Percentiles rank a stretch among this genome's conserved stretches.
Conservation (phyloP, 2,113 vertebrate species). For the Peromyscus californicus region DNA sequence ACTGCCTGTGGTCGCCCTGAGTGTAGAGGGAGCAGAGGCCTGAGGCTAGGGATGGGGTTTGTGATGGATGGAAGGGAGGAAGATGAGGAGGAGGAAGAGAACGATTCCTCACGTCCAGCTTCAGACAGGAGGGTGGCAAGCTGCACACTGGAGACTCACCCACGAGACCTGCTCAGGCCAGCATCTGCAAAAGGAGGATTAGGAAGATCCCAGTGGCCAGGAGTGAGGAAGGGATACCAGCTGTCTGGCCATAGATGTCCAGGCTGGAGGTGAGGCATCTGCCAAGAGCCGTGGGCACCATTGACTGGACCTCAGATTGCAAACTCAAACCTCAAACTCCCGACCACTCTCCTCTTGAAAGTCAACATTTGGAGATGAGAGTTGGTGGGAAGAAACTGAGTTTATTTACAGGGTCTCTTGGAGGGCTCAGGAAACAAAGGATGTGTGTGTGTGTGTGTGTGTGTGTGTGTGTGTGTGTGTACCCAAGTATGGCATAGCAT, state of each 20-base stretch:
- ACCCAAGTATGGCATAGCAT: background rate
- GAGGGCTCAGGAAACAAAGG: background rate
- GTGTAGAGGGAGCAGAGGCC: too few species aligned
- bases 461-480: background rate
- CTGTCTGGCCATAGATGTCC: background rate
- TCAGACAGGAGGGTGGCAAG: background rate
- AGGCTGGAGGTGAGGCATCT: background rate
- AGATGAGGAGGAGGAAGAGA: background rate
- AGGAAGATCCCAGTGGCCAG: background rate
- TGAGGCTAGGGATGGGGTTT: background rate
- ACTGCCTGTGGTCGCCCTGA: too few species aligned
- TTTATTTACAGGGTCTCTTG: background rate
- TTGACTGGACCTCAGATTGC: background rate
- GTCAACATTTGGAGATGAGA: background rate
- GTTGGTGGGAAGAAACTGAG: background rate
- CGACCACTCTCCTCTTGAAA: background rate
- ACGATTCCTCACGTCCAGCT: background rate
- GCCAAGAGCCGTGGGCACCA: background rate
- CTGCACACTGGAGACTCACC: background rate
- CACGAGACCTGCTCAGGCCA: background rate
- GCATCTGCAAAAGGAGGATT: background rate
- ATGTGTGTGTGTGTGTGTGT: background rate
- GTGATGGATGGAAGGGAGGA: background rate
- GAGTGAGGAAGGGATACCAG: too few species aligned
- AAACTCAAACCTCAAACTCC: too few species aligned